These are phyloP conservation scores for Choloepus didactylus DNA, from an alignment of 2,797 vertebrate species.

Conservation along the genomic window DNA sequence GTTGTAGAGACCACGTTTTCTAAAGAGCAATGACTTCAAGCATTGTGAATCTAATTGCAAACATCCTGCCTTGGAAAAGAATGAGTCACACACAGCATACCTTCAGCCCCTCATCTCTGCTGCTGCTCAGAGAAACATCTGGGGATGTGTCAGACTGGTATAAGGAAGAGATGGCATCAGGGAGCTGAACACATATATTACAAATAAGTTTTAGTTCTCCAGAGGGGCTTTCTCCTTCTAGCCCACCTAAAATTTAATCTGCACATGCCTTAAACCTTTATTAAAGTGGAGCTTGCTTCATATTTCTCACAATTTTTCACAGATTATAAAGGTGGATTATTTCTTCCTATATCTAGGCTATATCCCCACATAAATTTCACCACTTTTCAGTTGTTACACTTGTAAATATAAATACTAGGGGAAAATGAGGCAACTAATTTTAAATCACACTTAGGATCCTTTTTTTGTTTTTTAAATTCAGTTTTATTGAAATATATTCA, in stretches of 20 bases:
- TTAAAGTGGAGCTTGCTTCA: background rate
- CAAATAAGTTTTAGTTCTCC: background rate
- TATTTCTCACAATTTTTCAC: background rate
- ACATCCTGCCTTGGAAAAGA: background rate
- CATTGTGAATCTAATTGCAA: background rate
- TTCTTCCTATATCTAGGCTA: background rate
- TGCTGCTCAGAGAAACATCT: slow-evolving; percentile 22
- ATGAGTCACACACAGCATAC: background rate
- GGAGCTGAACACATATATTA: background rate
- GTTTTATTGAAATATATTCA: no score
- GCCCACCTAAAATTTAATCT: slow-evolving; percentile 6
- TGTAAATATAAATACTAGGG: background rate
- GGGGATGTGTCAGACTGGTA: background rate
- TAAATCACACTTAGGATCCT: background rate
- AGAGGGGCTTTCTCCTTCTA: background rate
- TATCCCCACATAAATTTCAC: background rate
- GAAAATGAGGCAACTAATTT: background rate
- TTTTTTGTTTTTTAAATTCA: no score
- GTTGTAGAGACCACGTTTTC: background rate
- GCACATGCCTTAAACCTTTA: background rate
- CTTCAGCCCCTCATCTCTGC: background rate
- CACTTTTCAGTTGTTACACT: background rate
- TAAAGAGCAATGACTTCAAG: background rate
- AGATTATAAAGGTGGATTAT: background rate
- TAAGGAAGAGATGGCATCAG: background rate